phyloP scores from a whole-genome alignment of 2,113 vertebrate species.

The Sapajus apella region DNA sequence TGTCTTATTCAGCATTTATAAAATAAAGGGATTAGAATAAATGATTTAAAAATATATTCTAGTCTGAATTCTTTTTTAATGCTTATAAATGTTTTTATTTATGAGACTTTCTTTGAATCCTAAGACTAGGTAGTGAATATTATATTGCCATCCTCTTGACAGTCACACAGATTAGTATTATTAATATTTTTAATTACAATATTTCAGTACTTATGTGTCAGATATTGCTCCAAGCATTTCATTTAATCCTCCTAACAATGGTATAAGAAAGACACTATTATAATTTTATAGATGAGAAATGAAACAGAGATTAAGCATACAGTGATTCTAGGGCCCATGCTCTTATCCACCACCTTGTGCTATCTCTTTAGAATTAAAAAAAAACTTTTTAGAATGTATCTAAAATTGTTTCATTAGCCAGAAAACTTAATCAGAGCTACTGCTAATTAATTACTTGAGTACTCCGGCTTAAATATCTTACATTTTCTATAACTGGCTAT shows the following conservation, averaged over 20 bases:
- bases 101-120: neutral
- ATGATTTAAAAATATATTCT: conserved; percentile 26
- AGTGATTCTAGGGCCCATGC: neutral
- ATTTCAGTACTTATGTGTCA: neutral
- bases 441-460: conserved; percentile 22
- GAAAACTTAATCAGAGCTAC: neutral
- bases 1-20: conserved; percentile 37
- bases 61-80: neutral
- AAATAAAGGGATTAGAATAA: conserved; percentile 20
- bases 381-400: neutral
- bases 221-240: neutral
- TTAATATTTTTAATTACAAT: neutral
- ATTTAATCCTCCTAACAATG: conserved; percentile 19
- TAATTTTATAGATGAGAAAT: conserved; percentile 26
- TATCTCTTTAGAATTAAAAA: conserved; percentile 11
- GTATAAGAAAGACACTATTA: neutral
- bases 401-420: conserved; percentile 39
- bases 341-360: neutral
- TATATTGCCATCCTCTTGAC: neutral
- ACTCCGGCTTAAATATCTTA: neutral
- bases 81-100: conserved; percentile 10
- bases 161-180: neutral
- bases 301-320: neutral
- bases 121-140: neutral
- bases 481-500: neutral